These are phyloP conservation scores for Pelmatolapia mariae DNA, from an alignment of 2,113 vertebrate genomes.

Conservation along the genomic window DNA sequence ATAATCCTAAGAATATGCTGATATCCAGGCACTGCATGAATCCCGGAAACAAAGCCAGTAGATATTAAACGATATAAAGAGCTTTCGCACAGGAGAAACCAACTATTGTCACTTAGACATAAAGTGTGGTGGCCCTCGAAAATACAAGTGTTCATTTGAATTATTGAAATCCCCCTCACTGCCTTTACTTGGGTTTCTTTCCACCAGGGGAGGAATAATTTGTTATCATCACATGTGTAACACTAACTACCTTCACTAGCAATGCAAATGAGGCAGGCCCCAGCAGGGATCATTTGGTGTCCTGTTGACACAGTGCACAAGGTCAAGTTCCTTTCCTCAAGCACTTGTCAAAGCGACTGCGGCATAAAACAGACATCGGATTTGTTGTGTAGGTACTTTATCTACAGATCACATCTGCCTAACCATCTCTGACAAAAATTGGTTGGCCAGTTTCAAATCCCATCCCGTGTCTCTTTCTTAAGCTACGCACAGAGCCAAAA, in stretches of 20 bases:
- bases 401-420: constrained; percentile 9
- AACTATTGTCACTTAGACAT: not conserved
- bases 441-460: constrained; percentile 9
- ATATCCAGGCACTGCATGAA: constrained; percentile 24
- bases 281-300: constrained; percentile 34
- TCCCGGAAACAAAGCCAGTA: constrained; percentile 38
- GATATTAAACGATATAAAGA: constrained; percentile 23
- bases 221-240: constrained; percentile 36
- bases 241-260: constrained; percentile 41
- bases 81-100: not conserved
- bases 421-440: constrained; percentile 19
- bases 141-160: constrained; percentile 49
- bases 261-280: constrained; percentile 38
- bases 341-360: constrained; percentile 5
- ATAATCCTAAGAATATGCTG: constrained; percentile 53
- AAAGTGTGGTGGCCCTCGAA: constrained; percentile 19
- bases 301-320: constrained; percentile 41
- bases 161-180: constrained; percentile 30
- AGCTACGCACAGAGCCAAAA: not conserved
- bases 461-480: not conserved
- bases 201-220: constrained; percentile 13
- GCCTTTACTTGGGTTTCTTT: not conserved
- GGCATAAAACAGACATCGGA: constrained; percentile 23
- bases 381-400: constrained; percentile 27
- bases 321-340: constrained; percentile 44